phyloP scores from a whole-genome alignment of 2,797 vertebrate species.

The Urosaurus nigricauda region DNA sequence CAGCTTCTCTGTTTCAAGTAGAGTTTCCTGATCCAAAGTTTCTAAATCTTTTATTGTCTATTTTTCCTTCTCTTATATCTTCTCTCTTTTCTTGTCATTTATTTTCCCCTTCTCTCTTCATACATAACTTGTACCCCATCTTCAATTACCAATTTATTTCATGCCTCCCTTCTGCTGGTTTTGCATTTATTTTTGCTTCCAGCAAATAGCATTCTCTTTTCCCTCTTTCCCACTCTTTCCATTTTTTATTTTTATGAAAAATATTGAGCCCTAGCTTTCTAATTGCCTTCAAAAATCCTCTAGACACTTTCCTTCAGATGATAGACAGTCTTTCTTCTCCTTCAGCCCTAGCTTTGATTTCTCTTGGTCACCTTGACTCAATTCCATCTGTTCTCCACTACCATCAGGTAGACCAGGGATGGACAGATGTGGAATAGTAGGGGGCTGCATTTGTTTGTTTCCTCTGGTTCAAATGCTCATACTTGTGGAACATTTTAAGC shows the following conservation, averaged over 20 bases:
- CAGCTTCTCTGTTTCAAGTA: neutral
- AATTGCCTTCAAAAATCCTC: neutral
- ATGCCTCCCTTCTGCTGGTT: neutral
- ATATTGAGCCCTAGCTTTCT: neutral
- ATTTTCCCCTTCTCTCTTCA: neutral
- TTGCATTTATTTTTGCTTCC: neutral
- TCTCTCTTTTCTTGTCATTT: neutral
- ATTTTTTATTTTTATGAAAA: neutral
- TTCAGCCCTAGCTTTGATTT: neutral
- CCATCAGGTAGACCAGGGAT: neutral
- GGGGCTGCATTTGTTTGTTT: too few species aligned
- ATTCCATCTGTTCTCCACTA: neutral
- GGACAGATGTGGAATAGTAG: too few species aligned
- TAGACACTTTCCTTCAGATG: neutral
- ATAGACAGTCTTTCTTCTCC: neutral
- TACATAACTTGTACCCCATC: neutral
- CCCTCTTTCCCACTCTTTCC: neutral
- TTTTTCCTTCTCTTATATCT: neutral
- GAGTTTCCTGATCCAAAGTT: neutral
- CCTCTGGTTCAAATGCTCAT: too few species aligned
- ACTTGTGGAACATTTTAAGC: too few species aligned
- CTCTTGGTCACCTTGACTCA: neutral
- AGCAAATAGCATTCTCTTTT: neutral
- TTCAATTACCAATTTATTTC: neutral
- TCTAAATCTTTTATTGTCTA: neutral